phyloP scores from a whole-genome alignment of 1,140 invertebrate species.

The Hycleus phaleratus region DNA sequence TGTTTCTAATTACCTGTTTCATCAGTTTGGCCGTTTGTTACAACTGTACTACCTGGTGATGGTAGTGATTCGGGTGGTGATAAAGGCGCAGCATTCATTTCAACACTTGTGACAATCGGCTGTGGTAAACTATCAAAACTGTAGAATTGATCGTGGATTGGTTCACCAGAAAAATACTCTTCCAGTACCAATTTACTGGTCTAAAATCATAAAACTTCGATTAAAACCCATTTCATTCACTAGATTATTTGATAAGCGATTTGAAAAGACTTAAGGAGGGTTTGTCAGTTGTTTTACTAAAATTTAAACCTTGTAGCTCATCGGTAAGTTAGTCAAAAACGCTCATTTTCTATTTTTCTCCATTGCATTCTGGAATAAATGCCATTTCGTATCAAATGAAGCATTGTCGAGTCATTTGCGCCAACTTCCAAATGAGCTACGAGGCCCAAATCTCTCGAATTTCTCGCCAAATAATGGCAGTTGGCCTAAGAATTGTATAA shows the following conservation, averaged over 20 bases:
- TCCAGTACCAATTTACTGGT: slow-evolving; percentile 78
- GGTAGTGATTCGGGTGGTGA: slow-evolving; percentile 34
- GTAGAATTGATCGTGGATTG: slow-evolving; percentile 48
- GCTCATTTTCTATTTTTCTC: no score
- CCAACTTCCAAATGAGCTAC: no score
- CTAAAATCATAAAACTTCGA: slow-evolving; percentile 41
- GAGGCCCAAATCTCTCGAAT: not conserved
- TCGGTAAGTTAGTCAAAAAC: no score
- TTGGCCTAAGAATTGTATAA: no score
- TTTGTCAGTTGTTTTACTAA: no score
- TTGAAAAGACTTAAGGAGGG: no score
- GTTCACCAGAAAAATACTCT: slow-evolving; percentile 66
- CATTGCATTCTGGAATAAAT: no score
- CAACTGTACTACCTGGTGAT: slow-evolving; percentile 18
- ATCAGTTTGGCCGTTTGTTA: slow-evolving; percentile 37
- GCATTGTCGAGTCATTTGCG: no score
- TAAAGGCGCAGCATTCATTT: slow-evolving; percentile 22
- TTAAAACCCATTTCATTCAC: no score
- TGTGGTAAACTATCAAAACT: slow-evolving; percentile 44
- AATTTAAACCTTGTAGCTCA: no score
- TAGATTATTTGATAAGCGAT: not conserved
- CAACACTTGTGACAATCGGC: slow-evolving; percentile 23
- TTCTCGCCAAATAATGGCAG: no score
- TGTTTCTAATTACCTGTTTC: slow-evolving; percentile 27
- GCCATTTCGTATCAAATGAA: no score